Base-by-base conservation (phyloP, 1,140 invertebrate species). In the Platyscapa corneri region DNA sequence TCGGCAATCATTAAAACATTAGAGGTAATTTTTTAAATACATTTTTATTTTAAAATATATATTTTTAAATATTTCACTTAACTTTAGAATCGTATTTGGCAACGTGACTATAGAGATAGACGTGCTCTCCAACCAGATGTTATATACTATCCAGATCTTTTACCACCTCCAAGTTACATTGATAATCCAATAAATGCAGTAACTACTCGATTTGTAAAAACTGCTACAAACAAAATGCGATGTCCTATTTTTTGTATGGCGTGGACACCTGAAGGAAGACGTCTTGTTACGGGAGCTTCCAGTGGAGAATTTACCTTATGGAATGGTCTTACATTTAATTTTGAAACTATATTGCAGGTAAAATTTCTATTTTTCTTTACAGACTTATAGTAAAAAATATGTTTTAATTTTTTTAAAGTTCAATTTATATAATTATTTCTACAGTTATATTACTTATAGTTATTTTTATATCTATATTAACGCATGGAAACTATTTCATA, bases 291-390 rank as follows among this genome's bases (percentile, higher is more conserved):
- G 16, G 99, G 99, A 10, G 99, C 99, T 23, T 99, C 98, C 2
- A 99, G 98, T 87, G 99, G 99, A 34, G 99, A 99, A 94, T 99
- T 99, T 91, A 99, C 99, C 0, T 94, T 99, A 3, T 99, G 99
- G 99, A 99, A 99, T 95, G 99, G 99, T 34, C 95, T 99, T 12
- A 99, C 99, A 14, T 99, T 99, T 93, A 99, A 99, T 94, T 99
- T 99, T 95, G 99, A 99, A 95, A 99, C 99, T 70, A 99, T 99
- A 93, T 94, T 99, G 72, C 99, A 99, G 96, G 98, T 86, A 67
- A 75, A 37, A 6, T 60, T 56, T 30, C 1, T 67, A 77, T 37
- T 78, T 10, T n/a, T n/a, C 8, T 70, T 5, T 34, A 34, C 3
- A 32, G 16, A 70, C 7, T 20, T 20, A 30, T 49, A 76, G 1